Percentiles rank a stretch among this genome's conserved stretches.
Evolutionary conservation across 2,797 vertebrate species (phyloP).

Genomic region (Catharus ustulatus): DNA sequence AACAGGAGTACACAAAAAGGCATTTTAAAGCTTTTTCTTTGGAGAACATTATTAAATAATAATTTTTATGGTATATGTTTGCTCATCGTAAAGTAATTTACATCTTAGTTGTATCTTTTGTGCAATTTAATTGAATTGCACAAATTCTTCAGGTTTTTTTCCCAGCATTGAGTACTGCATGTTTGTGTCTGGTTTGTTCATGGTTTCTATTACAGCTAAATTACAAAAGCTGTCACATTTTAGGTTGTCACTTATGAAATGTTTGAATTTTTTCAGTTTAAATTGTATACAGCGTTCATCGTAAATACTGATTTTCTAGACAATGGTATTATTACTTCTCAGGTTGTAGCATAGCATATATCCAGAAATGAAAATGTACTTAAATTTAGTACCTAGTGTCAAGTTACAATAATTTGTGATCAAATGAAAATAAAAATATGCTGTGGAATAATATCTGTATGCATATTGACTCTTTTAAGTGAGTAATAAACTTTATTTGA

Average conservation of each 20-base stretch:
- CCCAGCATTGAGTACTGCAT: not conserved
- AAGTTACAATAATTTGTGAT: conserved; percentile 64
- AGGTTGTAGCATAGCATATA: conserved; percentile 66
- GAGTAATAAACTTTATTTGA: conserved; percentile 32
- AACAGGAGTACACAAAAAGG: not conserved
- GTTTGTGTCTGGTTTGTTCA: conserved; percentile 65
- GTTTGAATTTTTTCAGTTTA: conserved; percentile 26
- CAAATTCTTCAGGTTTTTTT: not conserved
- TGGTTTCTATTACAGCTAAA: conserved; percentile 56
- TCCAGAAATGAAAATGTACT: conserved; percentile 74
- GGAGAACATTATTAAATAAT: not conserved
- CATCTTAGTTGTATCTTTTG: conserved; percentile 24
- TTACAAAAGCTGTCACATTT: not conserved
- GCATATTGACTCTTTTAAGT: conserved; percentile 75
- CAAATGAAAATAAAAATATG: conserved; percentile 78
- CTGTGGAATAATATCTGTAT: conserved; percentile 76
- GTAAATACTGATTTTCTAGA: conserved; percentile 50
- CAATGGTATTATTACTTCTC: conserved; percentile 51
- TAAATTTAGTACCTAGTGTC: conserved; percentile 72
- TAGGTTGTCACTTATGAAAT: conserved; percentile 53
- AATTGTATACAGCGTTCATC: conserved; percentile 63
- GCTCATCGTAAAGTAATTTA: conserved; percentile 35
- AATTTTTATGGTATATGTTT: conserved; percentile 30
- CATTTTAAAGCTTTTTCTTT: not conserved
- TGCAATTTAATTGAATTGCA: conserved; percentile 6